Conservation (phyloP, 2,888 invertebrate genomes). For the Anticlea derivata region DNA sequence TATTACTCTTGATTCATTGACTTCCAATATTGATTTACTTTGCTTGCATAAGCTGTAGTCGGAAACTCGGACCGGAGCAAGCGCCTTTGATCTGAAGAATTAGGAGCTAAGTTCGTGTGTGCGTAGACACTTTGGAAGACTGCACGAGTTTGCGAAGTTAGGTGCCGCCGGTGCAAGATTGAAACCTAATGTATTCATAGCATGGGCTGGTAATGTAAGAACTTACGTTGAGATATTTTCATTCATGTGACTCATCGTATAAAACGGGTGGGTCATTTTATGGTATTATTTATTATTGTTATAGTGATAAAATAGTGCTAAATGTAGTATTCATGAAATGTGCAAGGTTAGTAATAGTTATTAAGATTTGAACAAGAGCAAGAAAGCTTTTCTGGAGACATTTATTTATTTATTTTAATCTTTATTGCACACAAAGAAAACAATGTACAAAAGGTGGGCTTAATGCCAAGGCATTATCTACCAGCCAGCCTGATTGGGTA, state of each 20-base stretch:
- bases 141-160: conserved; percentile 39
- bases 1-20: conserved; percentile 85
- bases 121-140: conserved; percentile 43
- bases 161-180: conserved; percentile 35
- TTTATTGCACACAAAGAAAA: too few relatives aligned
- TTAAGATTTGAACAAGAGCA: too few relatives aligned
- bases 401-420: too few relatives aligned
- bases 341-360: too few relatives aligned
- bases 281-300: too few relatives aligned
- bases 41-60: conserved; percentile 81
- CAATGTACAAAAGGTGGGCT: too few relatives aligned
- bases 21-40: conserved; percentile 84
- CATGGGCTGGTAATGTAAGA: conserved; percentile 13
- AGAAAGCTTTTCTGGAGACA: too few relatives aligned
- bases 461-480: too few relatives aligned
- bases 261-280: too few relatives aligned
- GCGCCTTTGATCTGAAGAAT: conserved; percentile 65
- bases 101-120: conserved; percentile 53
- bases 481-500: too few relatives aligned
- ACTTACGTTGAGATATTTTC: conserved; percentile 15
- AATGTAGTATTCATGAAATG: too few relatives aligned
- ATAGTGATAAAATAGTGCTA: too few relatives aligned
- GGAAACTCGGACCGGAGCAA: conserved; percentile 56
- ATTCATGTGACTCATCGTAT: neutral
- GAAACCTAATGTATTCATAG: conserved; percentile 39